Percentiles rank a stretch among this genome's conserved stretches.
These are phyloP conservation scores for Catocala fraxini DNA, from an alignment of 2,888 invertebrate genomes.

Conservation along the genomic window DNA sequence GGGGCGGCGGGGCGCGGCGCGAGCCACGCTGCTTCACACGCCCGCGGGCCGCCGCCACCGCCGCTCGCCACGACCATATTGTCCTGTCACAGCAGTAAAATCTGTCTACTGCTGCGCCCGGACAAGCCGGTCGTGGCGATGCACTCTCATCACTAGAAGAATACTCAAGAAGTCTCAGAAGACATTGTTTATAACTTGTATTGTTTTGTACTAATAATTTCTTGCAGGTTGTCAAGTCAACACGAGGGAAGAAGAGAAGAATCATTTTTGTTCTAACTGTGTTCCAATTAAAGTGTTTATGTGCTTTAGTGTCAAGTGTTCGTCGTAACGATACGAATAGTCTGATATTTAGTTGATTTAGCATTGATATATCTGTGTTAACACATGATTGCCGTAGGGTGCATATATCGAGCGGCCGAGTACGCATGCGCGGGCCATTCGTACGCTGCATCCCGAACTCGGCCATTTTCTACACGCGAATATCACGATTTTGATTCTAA, in stretches of 20 bases:
- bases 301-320: conserved; percentile 44
- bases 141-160: conserved; percentile 55
- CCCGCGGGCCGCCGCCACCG: conserved; percentile 79
- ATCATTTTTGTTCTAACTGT: conserved; percentile 10
- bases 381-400: conserved; percentile 72
- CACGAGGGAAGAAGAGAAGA: conserved; percentile 17
- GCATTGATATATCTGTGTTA: conserved; percentile 50
- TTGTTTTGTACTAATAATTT: conserved; percentile 38
- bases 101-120: conserved; percentile 95
- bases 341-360: conserved; percentile 6
- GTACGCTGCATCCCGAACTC: conserved; percentile 71
- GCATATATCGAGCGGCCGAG: conserved; percentile 81
- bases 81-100: conserved; percentile 99
- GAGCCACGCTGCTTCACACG: conserved; percentile 85
- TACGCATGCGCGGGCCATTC: conserved; percentile 83
- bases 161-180: conserved; percentile 11
- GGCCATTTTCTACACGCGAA: conserved; percentile 79
- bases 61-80: conserved; percentile 93
- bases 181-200: conserved; percentile 13
- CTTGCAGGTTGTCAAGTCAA: conserved; percentile 44
- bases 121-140: conserved; percentile 89
- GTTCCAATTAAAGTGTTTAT: conserved; percentile 33
- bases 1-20: conserved; percentile 79
- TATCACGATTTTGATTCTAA: conserved; percentile 57
- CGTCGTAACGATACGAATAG: background rate